phyloP scores from a whole-genome alignment of 2,888 invertebrate genomes.

The Dichetophora obliterata region DNA sequence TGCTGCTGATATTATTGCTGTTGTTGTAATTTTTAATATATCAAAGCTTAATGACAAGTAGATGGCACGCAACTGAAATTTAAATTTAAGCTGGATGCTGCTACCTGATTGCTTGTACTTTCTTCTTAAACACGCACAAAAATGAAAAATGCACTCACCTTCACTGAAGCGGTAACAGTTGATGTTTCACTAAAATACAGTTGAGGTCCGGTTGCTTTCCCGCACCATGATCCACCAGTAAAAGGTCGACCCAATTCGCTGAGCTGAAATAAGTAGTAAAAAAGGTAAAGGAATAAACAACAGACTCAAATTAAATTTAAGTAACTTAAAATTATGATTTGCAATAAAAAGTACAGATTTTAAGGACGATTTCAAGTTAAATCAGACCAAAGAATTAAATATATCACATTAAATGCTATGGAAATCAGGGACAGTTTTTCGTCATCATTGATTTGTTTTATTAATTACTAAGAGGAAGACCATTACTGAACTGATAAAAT shows the following conservation, averaged over 20 bases:
- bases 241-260: conserved; percentile 88
- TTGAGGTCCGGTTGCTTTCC: conserved; percentile 83
- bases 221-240: conserved; percentile 93
- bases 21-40: conserved; percentile 32
- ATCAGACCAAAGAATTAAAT: too few relatives aligned
- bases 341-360: background rate
- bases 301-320: conserved; percentile 44
- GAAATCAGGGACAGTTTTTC: too few relatives aligned
- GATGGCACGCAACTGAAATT: conserved; percentile 1
- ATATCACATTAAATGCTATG: too few relatives aligned
- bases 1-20: conserved; percentile 29
- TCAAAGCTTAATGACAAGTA: conserved; percentile 26
- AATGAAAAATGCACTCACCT: conserved; percentile 70
- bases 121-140: conserved; percentile 1
- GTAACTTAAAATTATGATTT: conserved; percentile 38
- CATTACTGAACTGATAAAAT: too few relatives aligned
- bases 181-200: conserved; percentile 92
- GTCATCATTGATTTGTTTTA: too few relatives aligned
- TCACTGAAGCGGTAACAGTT: conserved; percentile 87
- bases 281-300: conserved; percentile 40
- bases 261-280: conserved; percentile 72
- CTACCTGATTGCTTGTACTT: background rate
- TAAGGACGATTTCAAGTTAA: too few relatives aligned
- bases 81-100: conserved; percentile 3
- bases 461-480: too few relatives aligned